A percentile compares a stretch with the other conserved stretches of the same genome.
Evolutionary conservation across 2,888 invertebrate species (phyloP).

Genomic region (Phoenoteleia sp.): DNA sequence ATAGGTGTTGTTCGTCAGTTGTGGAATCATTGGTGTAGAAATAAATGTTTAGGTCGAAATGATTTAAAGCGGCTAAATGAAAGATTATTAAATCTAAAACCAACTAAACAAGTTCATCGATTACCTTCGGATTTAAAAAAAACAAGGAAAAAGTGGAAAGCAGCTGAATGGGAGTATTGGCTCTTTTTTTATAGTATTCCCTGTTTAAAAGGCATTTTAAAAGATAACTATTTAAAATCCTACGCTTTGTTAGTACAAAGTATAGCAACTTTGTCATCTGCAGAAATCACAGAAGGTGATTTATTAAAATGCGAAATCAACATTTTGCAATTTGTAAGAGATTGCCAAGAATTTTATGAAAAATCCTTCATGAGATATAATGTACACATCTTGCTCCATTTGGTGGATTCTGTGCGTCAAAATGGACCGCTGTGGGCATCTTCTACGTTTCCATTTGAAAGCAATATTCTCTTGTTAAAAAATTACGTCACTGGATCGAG

Average conservation of each 20-base stretch:
- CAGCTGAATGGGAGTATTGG: constrained; percentile 65
- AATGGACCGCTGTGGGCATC: constrained; percentile 42
- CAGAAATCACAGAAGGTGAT: constrained; percentile 32
- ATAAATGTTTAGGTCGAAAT: no score
- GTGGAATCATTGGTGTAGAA: constrained; percentile 48
- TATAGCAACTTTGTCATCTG: constrained; percentile 25
- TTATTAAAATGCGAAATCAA: constrained; percentile 49
- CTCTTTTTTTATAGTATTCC: constrained; percentile 58
- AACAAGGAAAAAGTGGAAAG: constrained; percentile 42
- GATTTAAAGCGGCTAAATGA: neutral
- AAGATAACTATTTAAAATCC: constrained; percentile 42
- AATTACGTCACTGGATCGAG: constrained; percentile 45
- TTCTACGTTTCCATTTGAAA: constrained; percentile 49
- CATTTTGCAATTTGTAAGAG: constrained; percentile 44
- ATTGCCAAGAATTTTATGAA: constrained; percentile 41
- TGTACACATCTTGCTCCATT: constrained; percentile 40
- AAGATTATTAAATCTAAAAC: constrained; percentile 33
- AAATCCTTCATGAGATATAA: constrained; percentile 43
- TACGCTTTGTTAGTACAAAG: constrained; percentile 47
- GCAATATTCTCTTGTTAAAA: constrained; percentile 54
- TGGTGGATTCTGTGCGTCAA: constrained; percentile 25
- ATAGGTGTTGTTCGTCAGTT: constrained; percentile 41
- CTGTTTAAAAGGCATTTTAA: constrained; percentile 46
- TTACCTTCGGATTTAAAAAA: constrained; percentile 32
- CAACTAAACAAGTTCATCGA: constrained; percentile 43